These are phyloP conservation scores for Drosophila carrolli DNA, from an alignment of 1,140 invertebrate genomes.

Conservation along the genomic window DNA sequence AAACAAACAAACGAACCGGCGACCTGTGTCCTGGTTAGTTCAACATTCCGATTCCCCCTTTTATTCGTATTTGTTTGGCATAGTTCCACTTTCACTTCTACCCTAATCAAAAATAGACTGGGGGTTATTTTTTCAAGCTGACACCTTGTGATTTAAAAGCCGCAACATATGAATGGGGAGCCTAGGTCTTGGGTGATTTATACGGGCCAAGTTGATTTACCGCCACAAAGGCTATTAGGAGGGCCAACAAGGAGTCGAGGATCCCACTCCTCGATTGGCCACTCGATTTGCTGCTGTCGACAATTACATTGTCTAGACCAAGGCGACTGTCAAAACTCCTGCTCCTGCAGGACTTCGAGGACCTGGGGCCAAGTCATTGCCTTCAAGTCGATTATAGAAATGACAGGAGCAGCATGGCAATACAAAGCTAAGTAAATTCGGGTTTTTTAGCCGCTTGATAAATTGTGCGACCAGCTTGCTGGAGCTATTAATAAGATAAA, in stretches of 20 bases:
- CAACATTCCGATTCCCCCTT: constrained; percentile 25
- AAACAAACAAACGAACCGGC: constrained; percentile 57
- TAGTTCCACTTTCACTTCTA: constrained; percentile 36
- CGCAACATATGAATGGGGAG: constrained; percentile 61
- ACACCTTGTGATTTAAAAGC: constrained; percentile 81
- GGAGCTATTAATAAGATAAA: constrained; percentile 78
- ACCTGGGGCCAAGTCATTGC: constrained; percentile 42
- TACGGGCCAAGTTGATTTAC: constrained; percentile 65
- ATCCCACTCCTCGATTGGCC: constrained; percentile 11
- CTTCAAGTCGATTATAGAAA: constrained; percentile 71
- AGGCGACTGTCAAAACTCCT: constrained; percentile 65
- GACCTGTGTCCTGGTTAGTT: constrained; percentile 45
- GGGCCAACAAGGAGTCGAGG: background rate
- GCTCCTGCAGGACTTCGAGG: constrained; percentile 23
- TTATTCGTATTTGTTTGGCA: constrained; percentile 31
- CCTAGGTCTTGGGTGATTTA: constrained; percentile 64
- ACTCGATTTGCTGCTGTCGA: constrained; percentile 47
- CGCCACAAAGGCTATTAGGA: constrained; percentile 54
- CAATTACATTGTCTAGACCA: constrained; percentile 76
- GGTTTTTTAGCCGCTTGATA: constrained; percentile 66
- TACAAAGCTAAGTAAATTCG: constrained; percentile 18
- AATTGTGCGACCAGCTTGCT: constrained; percentile 42
- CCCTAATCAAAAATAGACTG: constrained; percentile 66
- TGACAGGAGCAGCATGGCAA: constrained; percentile 64
- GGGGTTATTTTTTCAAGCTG: constrained; percentile 28